Percentiles rank a stretch among this genome's conserved stretches.
phyloP scores from a whole-genome alignment of 2,888 invertebrate species.

The Rhagium mordax region DNA sequence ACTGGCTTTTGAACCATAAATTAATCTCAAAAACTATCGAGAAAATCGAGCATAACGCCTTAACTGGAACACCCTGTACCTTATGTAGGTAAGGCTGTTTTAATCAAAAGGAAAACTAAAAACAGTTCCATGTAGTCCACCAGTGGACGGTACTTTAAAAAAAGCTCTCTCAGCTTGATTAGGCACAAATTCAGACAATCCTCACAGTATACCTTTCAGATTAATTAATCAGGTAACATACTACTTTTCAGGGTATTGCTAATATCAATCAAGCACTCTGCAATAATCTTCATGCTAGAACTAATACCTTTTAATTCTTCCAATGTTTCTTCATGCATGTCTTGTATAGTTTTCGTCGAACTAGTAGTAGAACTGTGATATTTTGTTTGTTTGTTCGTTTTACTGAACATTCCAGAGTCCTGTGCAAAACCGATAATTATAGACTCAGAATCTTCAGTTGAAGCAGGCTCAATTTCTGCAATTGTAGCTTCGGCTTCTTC shows the following conservation, averaged over 20 bases:
- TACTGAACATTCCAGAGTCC: no score
- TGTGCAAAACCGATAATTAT: background rate
- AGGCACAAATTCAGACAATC: no score
- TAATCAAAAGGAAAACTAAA: no score
- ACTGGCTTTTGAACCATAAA: background rate
- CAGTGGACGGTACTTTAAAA: no score
- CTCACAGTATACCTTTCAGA: background rate
- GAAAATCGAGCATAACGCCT: background rate
- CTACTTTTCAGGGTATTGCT: background rate
- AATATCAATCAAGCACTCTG: background rate
- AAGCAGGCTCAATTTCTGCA: background rate
- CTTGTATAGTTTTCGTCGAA: background rate
- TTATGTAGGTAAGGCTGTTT: no score
- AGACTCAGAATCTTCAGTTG: background rate
- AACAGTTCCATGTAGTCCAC: no score
- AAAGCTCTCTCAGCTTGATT: no score
- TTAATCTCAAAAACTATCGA: background rate
- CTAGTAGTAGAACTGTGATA: background rate
- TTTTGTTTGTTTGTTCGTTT: background rate
- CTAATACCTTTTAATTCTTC: background rate
- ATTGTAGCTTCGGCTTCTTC: background rate
- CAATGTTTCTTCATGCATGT: slow-evolving; percentile 11
- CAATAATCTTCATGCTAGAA: background rate
- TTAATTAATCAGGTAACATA: no score
- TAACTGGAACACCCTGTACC: background rate